A percentile compares a stretch with the other conserved stretches of the same genome.
Conservation (phyloP, 2,888 invertebrate genomes). For the Poecilus cupreus region DNA sequence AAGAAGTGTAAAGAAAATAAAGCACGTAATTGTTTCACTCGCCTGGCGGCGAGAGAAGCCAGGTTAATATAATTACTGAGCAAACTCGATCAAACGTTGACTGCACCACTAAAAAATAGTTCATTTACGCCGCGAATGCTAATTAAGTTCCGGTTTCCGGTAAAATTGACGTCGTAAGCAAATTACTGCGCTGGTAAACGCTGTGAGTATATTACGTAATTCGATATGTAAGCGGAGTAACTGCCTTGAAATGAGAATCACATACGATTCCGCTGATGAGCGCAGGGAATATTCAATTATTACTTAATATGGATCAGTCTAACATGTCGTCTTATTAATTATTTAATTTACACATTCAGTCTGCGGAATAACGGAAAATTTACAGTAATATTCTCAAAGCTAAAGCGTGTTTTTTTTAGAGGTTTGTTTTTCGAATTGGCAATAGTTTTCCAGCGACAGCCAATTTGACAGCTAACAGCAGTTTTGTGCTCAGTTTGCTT, state of each 20-base stretch:
- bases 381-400: no score
- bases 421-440: no score
- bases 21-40: background rate
- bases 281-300: background rate
- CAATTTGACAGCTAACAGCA: no score
- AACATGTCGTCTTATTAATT: background rate
- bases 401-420: no score
- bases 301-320: background rate
- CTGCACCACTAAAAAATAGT: background rate
- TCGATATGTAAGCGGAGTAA: background rate
- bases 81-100: background rate
- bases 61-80: background rate
- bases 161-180: constrained; percentile 20
- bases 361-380: no score
- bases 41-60: background rate
- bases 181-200: constrained; percentile 8
- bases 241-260: constrained; percentile 18
- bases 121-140: background rate
- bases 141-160: background rate
- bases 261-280: background rate
- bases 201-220: constrained; percentile 21
- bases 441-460: no score
- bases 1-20: background rate
- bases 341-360: no score
- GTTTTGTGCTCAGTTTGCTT: no score